Percentiles rank a stretch among this genome's conserved stretches.
Conservation (phyloP, 2,113 vertebrate genomes). For the Microtus oregoni region DNA sequence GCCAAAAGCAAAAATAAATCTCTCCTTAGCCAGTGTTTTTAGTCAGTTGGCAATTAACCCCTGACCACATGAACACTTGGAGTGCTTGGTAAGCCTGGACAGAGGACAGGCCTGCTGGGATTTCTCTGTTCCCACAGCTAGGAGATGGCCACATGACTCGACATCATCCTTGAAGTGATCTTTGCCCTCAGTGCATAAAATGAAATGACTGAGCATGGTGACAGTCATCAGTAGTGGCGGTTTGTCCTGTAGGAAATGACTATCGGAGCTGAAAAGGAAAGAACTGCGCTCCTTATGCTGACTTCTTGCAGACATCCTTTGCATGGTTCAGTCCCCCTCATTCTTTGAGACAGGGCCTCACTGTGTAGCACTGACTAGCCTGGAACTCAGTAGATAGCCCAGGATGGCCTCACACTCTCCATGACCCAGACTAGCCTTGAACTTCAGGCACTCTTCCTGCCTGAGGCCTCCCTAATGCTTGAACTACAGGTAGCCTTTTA, state of each 20-base stretch:
- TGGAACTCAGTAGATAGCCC: background rate
- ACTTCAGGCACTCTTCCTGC: background rate
- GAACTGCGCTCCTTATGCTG: background rate
- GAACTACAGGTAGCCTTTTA: background rate
- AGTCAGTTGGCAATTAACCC: background rate
- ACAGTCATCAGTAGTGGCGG: background rate
- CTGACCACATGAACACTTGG: accelerated
- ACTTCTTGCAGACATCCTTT: conserved; percentile 18
- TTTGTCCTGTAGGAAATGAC: background rate
- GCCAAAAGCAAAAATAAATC: background rate
- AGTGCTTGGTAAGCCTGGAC: background rate
- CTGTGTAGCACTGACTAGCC: background rate
- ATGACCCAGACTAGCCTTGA: background rate
- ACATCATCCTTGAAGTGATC: background rate
- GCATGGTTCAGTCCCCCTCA: background rate
- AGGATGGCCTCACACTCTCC: background rate
- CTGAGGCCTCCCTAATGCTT: background rate
- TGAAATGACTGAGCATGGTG: background rate
- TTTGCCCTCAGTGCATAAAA: background rate
- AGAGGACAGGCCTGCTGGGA: background rate
- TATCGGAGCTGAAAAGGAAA: background rate
- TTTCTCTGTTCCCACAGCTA: background rate
- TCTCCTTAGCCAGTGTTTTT: background rate
- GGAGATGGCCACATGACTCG: background rate
- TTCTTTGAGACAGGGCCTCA: background rate